These are phyloP conservation scores for Colistium nudipinnis DNA, from an alignment of 2,113 vertebrate species.

Conservation along the genomic window DNA sequence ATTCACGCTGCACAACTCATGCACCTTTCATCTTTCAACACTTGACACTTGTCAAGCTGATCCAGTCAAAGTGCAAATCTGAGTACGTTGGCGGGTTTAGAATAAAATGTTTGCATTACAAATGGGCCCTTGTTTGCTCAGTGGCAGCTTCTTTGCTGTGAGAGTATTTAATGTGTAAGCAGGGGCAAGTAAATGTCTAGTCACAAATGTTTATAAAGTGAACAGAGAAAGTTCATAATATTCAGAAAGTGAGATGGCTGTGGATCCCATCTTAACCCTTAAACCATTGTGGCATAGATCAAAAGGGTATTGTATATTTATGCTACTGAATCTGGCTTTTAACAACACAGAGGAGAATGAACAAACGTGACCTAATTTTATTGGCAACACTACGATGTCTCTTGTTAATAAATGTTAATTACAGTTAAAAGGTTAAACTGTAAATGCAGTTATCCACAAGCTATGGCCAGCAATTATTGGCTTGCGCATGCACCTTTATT, in stretches of 20 bases:
- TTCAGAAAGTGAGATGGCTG: neutral
- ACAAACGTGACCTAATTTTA: no score
- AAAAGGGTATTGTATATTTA: neutral
- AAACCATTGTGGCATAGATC: no score
- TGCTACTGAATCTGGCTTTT: neutral
- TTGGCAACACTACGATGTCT: no score
- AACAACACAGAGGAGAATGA: no score
- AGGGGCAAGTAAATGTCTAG: neutral
- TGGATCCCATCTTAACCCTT: neutral
- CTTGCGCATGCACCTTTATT: neutral
- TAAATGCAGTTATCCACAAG: no score
- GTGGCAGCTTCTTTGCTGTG: conserved; percentile 14
- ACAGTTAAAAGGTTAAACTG: no score
- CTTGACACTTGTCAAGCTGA: neutral
- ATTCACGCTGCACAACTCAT: neutral
- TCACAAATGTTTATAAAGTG: conserved; percentile 19
- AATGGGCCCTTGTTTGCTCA: conserved; percentile 37
- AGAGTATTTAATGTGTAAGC: conserved; percentile 42
- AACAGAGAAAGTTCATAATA: neutral
- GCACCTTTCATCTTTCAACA: conserved; percentile 6
- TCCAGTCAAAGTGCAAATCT: conserved; percentile 6
- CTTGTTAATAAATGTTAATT: no score
- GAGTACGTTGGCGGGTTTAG: conserved; percentile 3
- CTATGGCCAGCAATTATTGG: no score
- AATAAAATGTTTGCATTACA: conserved; percentile 56